Percentiles rank a stretch among this genome's conserved stretches.
phyloP scores from a whole-genome alignment of 2,113 vertebrate genomes.

The Bubo blakistoni region DNA sequence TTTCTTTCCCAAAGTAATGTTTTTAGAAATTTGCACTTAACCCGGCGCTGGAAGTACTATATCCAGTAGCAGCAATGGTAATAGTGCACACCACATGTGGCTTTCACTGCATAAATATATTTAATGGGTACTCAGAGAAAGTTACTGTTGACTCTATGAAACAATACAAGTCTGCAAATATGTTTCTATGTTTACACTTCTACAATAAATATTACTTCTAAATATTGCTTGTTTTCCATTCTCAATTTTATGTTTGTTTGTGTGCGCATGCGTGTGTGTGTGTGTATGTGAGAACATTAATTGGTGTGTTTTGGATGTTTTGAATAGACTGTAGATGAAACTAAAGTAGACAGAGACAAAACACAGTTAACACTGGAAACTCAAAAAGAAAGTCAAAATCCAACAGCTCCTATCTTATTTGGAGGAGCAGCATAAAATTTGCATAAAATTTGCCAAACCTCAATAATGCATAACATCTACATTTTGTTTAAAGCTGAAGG shows the following conservation, averaged over 20 bases:
- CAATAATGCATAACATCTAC: neutral
- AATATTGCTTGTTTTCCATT: neutral
- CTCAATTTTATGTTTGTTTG: neutral
- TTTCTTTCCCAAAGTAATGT: neutral
- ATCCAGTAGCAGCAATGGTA: neutral
- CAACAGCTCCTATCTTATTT: neutral
- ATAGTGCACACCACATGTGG: neutral
- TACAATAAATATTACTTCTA: neutral
- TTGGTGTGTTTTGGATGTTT: neutral
- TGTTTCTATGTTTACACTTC: neutral
- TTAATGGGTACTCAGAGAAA: neutral
- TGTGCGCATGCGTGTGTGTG: neutral
- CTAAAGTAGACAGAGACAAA: neutral
- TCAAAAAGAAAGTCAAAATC: neutral
- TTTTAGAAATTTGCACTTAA: neutral
- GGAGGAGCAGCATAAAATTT: neutral
- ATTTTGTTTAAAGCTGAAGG: neutral
- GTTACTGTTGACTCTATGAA: neutral
- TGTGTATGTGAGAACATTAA: neutral
- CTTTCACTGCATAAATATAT: neutral
- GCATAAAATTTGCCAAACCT: neutral
- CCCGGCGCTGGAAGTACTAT: neutral
- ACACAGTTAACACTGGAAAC: rapidly evolving
- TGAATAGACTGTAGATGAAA: neutral
- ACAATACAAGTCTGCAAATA: neutral